Evolutionary conservation across 2,113 vertebrate species (phyloP).

Genomic region (Campylomormyrus numenius): DNA sequence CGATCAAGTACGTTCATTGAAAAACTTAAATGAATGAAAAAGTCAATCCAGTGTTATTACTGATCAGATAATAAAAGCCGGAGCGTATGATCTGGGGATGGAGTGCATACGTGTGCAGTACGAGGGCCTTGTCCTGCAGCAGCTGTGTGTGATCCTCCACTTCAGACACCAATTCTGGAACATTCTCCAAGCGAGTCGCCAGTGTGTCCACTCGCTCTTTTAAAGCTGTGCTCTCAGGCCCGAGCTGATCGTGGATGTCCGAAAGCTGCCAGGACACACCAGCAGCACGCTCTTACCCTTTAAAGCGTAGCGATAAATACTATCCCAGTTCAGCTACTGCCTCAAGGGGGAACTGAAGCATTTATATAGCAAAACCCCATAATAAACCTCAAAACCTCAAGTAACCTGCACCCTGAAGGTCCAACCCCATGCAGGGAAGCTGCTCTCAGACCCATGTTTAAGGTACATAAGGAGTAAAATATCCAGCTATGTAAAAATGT

Average conservation of each 20-base stretch:
- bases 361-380: neutral
- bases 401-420: neutral
- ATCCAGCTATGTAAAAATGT: neutral
- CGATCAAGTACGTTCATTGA: neutral
- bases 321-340: neutral
- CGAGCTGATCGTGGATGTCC: conserved; percentile 53
- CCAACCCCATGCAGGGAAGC: neutral
- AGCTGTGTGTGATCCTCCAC: conserved; percentile 69
- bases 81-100: neutral
- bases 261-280: conserved; percentile 61
- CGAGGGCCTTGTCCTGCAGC: conserved; percentile 56
- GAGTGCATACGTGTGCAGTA: conserved; percentile 59
- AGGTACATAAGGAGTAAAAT: neutral
- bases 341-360: neutral
- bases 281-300: neutral
- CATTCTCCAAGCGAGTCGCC: conserved; percentile 66
- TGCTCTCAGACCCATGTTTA: neutral
- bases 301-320: neutral
- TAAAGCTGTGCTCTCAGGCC: conserved; percentile 68
- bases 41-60: neutral
- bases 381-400: neutral
- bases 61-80: neutral
- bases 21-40: neutral
- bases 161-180: conserved; percentile 68
- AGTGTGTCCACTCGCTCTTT: conserved; percentile 71